Percentiles rank a stretch among this genome's conserved stretches.
phyloP scores from a whole-genome alignment of 2,113 vertebrate genomes.

The Gopherus evgoodei region DNA sequence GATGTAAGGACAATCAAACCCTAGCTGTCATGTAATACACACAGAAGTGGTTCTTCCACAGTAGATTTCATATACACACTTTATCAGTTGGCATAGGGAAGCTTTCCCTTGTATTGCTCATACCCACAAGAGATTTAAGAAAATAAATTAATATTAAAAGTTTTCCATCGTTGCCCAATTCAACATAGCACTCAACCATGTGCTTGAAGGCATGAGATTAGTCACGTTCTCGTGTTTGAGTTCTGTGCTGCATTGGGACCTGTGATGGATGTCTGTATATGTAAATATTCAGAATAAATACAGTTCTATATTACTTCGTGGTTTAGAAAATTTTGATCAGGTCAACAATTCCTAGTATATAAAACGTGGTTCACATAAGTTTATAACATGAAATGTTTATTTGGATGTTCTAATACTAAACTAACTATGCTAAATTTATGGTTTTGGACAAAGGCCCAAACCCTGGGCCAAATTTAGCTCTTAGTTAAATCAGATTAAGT shows the following conservation, averaged over 20 bases:
- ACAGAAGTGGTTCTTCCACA: not conserved
- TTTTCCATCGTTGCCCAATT: not conserved
- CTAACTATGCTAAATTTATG: not conserved
- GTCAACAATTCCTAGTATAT: not conserved
- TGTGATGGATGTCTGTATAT: not conserved
- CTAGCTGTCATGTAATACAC: not conserved
- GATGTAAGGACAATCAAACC: not conserved
- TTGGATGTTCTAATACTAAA: not conserved
- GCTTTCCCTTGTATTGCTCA: not conserved
- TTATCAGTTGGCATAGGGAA: not conserved
- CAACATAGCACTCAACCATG: not conserved
- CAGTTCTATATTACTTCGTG: not conserved
- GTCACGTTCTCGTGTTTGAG: not conserved
- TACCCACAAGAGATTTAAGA: not conserved
- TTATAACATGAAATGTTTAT: not conserved
- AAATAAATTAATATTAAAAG: too few relatives aligned
- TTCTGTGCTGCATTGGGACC: not conserved
- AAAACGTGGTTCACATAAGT: not conserved
- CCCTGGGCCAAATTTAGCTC: not conserved
- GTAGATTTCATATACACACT: not conserved
- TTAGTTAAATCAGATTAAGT: not conserved
- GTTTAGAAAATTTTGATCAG: not conserved
- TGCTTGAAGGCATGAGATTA: not conserved
- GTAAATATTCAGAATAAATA: not conserved
- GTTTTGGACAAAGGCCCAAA: not conserved